These are phyloP conservation scores for Urocitellus parryii DNA, from an alignment of 2,113 vertebrate species.

Conservation along the genomic window DNA sequence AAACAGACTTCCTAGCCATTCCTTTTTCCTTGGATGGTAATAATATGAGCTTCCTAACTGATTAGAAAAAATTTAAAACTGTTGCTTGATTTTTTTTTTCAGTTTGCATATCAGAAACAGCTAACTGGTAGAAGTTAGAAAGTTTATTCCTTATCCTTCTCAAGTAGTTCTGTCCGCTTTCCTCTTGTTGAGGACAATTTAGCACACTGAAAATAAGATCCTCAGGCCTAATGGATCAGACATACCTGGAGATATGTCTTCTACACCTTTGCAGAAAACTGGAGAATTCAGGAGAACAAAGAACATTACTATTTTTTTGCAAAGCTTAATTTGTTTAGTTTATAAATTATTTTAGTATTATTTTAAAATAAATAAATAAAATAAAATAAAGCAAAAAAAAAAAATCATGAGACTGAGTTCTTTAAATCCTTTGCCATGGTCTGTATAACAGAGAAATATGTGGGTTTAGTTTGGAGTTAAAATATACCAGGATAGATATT, in stretches of 20 bases:
- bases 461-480: neutral
- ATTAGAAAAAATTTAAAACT: conserved; percentile 66
- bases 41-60: conserved; percentile 66
- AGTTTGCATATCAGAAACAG: neutral
- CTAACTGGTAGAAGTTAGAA: neutral
- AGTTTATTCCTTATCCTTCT: neutral
- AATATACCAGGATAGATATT: neutral
- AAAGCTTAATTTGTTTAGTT: neutral
- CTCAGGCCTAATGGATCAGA: neutral
- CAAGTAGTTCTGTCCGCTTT: neutral
- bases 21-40: conserved; percentile 31
- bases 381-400: neutral
- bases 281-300: neutral
- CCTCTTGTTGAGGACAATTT: neutral
- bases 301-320: neutral
- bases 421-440: neutral
- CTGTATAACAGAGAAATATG: neutral
- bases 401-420: neutral
- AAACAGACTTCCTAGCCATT: neutral
- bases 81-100: neutral
- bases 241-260: neutral
- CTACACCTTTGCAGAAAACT: neutral
- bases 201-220: neutral
- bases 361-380: neutral
- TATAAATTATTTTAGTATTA: neutral